These are phyloP conservation scores for Phytoseiulus persimilis DNA, from an alignment of 2,888 invertebrate species.

Conservation along the genomic window DNA sequence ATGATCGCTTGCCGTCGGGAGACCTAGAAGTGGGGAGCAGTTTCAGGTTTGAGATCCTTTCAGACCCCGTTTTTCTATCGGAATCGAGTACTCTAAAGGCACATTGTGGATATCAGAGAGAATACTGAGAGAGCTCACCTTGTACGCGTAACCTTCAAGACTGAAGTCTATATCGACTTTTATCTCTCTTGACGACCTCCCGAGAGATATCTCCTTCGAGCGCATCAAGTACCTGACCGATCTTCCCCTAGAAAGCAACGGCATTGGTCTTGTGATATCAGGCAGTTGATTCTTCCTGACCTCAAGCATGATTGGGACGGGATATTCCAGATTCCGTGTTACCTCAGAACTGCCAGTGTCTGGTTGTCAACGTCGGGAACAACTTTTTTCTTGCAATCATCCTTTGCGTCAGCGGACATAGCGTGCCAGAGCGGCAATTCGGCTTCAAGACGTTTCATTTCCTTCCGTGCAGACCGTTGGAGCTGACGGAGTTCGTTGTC, in stretches of 20 bases:
- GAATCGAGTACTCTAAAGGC: too few relatives aligned
- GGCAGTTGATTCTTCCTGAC: too few relatives aligned
- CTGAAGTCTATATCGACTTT: conserved; percentile 85
- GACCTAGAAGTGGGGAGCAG: conserved; percentile 52
- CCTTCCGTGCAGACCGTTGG: conserved; percentile 61
- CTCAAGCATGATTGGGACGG: too few relatives aligned
- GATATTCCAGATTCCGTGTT: too few relatives aligned
- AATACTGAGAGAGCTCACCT: conserved; percentile 49
- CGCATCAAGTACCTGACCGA: conserved; percentile 88
- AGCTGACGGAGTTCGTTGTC: conserved; percentile 49
- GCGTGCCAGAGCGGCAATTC: conserved; percentile 84
- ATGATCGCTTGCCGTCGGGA: conserved; percentile 87
- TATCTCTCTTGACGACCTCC: conserved; percentile 76
- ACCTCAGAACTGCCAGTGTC: conserved; percentile 73
- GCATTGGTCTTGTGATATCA: too few relatives aligned
- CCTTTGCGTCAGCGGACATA: conserved; percentile 72
- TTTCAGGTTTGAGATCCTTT: background rate
- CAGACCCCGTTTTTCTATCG: too few relatives aligned
- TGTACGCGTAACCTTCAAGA: conserved; percentile 86
- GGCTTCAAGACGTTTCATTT: conserved; percentile 78
- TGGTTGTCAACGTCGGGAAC: conserved; percentile 78
- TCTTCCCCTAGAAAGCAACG: conserved; percentile 59
- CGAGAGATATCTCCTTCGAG: conserved; percentile 86
- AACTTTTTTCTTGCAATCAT: conserved; percentile 44
- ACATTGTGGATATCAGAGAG: too few relatives aligned